Percentiles rank a stretch among this genome's conserved stretches.
phyloP scores from a whole-genome alignment of 2,888 invertebrate species.

The Gari tellinella region DNA sequence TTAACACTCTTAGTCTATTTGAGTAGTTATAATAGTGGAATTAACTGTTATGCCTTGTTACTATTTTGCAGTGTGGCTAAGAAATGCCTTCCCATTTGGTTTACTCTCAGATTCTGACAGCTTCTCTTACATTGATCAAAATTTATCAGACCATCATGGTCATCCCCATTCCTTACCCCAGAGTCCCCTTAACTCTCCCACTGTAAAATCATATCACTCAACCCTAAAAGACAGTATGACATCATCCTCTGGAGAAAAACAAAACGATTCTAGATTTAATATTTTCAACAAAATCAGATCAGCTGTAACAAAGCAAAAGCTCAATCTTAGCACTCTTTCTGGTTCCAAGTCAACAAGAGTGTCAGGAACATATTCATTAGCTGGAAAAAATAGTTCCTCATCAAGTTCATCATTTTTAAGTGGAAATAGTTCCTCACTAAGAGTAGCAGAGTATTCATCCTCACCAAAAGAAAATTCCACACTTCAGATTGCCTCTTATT shows the following conservation, averaged over 20 bases:
- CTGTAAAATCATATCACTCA: conserved; percentile 34
- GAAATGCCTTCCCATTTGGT: conserved; percentile 53
- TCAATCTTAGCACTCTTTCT: not conserved
- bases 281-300: conserved; percentile 30
- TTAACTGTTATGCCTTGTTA: too few species aligned
- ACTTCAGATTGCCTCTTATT: too few species aligned
- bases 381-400: conserved; percentile 31
- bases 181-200: conserved; percentile 7
- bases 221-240: conserved; percentile 15
- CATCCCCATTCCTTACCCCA: too few species aligned
- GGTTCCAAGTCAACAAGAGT: conserved; percentile 19
- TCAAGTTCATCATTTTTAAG: conserved; percentile 34
- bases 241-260: too few species aligned
- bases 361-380: conserved; percentile 34
- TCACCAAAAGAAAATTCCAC: conserved; percentile 19
- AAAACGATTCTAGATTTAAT: not conserved
- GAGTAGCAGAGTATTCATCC: not conserved
- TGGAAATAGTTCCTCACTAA: conserved; percentile 23
- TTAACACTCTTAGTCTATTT: too few species aligned
- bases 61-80: conserved; percentile 50
- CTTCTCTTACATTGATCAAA: conserved; percentile 33
- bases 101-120: conserved; percentile 54
- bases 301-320: conserved; percentile 22
- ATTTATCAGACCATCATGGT: not conserved
- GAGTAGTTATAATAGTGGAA: too few species aligned